A percentile compares a stretch with the other conserved stretches of the same genome.
These are phyloP conservation scores for Cantharis nigra DNA, from an alignment of 2,888 invertebrate species.

Conservation along the genomic window DNA sequence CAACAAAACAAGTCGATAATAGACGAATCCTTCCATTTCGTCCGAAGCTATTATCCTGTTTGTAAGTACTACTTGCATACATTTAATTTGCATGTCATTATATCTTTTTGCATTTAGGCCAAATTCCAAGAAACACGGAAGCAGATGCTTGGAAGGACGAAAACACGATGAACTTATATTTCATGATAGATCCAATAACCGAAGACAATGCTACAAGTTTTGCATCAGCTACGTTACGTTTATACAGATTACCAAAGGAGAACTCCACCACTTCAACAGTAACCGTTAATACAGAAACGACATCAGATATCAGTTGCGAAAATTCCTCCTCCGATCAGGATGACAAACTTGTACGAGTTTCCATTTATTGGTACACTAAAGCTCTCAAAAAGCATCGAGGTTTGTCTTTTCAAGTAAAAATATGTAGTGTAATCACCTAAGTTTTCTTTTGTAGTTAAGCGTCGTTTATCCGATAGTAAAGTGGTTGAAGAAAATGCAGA, in stretches of 20 bases:
- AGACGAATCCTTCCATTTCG: neutral
- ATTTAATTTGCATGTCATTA: neutral
- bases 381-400: conserved; percentile 61
- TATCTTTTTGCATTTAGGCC: conserved; percentile 53
- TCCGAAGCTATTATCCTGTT: conserved; percentile 51
- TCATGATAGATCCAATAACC: conserved; percentile 57
- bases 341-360: conserved; percentile 62
- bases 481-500: conserved; percentile 52
- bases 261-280: conserved; percentile 35
- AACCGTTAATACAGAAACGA: conserved; percentile 28
- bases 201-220: conserved; percentile 56
- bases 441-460: conserved; percentile 51
- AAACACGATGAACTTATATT: conserved; percentile 61
- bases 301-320: conserved; percentile 29
- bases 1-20: neutral
- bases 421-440: neutral
- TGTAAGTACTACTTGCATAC: conserved; percentile 43
- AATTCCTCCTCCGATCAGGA: conserved; percentile 50
- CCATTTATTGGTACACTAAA: conserved; percentile 64
- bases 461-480: conserved; percentile 57
- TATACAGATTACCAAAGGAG: conserved; percentile 58
- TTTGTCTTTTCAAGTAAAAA: conserved; percentile 38
- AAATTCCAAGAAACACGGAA: conserved; percentile 60
- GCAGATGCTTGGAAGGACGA: conserved; percentile 60
- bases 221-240: conserved; percentile 59